phyloP scores from a whole-genome alignment of 2,113 vertebrate genomes.

The Bos javanicus region DNA sequence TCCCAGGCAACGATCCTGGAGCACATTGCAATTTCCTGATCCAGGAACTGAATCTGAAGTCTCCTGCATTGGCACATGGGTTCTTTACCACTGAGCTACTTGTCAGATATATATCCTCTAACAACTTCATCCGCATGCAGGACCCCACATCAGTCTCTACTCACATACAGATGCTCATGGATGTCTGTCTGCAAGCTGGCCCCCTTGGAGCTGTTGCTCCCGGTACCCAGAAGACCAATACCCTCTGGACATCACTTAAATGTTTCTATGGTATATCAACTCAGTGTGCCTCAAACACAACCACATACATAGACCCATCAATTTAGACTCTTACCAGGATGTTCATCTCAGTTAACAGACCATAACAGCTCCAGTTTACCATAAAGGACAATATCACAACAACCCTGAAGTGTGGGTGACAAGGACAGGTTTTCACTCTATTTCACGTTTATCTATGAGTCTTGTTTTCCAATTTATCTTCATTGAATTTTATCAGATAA shows the following conservation, averaged over 20 bases:
- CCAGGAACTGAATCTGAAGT: neutral
- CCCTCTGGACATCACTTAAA: neutral
- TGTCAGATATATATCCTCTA: rapidly evolving
- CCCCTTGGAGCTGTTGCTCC: neutral
- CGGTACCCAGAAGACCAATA: neutral
- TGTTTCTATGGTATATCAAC: neutral
- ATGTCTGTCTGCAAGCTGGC: neutral
- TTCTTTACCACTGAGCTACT: neutral
- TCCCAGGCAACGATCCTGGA: neutral
- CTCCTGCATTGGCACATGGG: neutral
- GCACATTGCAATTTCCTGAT: neutral
- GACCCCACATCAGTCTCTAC: neutral
- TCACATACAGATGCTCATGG: rapidly evolving
- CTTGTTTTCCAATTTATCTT: neutral
- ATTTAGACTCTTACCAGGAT: neutral
- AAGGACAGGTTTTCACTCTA: neutral
- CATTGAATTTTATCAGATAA: neutral
- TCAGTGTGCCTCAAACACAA: neutral
- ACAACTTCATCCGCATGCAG: rapidly evolving
- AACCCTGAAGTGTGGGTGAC: too few relatives aligned
- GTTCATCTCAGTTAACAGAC: neutral
- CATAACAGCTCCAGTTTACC: neutral
- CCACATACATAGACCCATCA: neutral
- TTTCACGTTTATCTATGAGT: neutral
- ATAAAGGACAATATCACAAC: neutral